Conservation (phyloP, 2,888 invertebrate species). For the Spilarctia lutea region DNA sequence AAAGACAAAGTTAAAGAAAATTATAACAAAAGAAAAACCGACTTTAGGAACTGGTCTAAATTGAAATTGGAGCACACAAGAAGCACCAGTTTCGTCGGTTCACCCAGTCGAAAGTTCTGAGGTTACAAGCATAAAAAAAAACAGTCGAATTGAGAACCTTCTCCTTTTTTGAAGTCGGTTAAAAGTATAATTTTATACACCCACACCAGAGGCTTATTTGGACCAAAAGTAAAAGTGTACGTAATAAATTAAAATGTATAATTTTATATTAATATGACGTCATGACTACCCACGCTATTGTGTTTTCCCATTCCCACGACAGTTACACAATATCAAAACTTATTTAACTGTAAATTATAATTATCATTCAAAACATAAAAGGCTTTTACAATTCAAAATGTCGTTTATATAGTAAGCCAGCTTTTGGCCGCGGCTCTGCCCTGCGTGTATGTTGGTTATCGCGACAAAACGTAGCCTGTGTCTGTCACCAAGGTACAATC, state of each 20-base stretch:
- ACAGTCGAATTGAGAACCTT: too few relatives aligned
- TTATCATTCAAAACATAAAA: background rate
- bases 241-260: conserved; percentile 8
- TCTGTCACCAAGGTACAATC: too few relatives aligned
- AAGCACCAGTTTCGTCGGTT: too few relatives aligned
- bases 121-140: too few relatives aligned
- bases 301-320: conserved; percentile 1
- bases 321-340: conserved; percentile 1
- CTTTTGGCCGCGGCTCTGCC: too few relatives aligned
- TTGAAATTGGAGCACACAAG: too few relatives aligned
- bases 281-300: background rate
- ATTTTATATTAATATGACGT: background rate
- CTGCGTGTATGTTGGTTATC: too few relatives aligned
- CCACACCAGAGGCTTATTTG: background rate
- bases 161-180: background rate
- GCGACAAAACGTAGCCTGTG: too few relatives aligned
- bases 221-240: background rate
- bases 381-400: background rate
- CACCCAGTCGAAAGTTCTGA: too few relatives aligned
- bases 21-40: too few relatives aligned
- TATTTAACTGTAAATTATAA: background rate
- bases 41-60: background rate
- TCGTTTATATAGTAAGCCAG: background rate
- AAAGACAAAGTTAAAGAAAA: too few relatives aligned
- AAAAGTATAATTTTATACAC: background rate